A percentile compares a stretch with the other conserved stretches of the same genome.
Conservation (phyloP, 2,888 invertebrate species). For the Synanthedon myopaeformis region DNA sequence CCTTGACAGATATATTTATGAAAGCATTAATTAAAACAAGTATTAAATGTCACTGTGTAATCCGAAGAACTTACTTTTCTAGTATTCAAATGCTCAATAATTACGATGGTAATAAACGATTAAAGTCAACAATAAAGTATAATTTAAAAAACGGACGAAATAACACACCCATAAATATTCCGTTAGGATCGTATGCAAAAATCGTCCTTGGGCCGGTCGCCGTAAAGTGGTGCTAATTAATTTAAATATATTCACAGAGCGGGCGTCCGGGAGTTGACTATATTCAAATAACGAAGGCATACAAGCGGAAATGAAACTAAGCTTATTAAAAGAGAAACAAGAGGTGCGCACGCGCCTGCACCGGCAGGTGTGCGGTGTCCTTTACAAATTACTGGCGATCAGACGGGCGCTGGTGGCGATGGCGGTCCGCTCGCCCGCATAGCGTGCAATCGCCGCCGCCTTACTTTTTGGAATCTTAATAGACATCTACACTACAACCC, state of each 20-base stretch:
- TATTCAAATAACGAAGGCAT: constrained; percentile 38
- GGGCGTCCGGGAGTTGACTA: constrained; percentile 42
- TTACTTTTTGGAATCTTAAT: constrained; percentile 3
- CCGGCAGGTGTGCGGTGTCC: constrained; percentile 8
- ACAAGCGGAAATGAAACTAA: constrained; percentile 40
- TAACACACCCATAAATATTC: constrained; percentile 28
- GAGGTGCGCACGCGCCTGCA: constrained; percentile 14
- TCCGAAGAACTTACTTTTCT: constrained; percentile 1
- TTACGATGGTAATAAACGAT: constrained; percentile 5
- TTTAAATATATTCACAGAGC: constrained; percentile 54
- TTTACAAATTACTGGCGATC: neutral
- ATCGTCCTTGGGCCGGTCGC: constrained; percentile 53
- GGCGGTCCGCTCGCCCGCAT: constrained; percentile 1
- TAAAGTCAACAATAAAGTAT: constrained; percentile 13
- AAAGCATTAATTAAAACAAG: neutral
- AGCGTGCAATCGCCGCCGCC: neutral
- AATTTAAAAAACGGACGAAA: constrained; percentile 12
- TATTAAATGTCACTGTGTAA: neutral
- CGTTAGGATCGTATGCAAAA: constrained; percentile 53
- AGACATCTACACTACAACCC: neutral
- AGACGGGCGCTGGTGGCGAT: constrained; percentile 2
- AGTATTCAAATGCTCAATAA: constrained; percentile 4
- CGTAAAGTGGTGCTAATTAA: constrained; percentile 47
- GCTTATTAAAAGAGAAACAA: constrained; percentile 20
- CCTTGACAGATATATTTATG: too few relatives aligned